Conservation (phyloP, 2,113 vertebrate genomes). For the Chionomys nivalis region DNA sequence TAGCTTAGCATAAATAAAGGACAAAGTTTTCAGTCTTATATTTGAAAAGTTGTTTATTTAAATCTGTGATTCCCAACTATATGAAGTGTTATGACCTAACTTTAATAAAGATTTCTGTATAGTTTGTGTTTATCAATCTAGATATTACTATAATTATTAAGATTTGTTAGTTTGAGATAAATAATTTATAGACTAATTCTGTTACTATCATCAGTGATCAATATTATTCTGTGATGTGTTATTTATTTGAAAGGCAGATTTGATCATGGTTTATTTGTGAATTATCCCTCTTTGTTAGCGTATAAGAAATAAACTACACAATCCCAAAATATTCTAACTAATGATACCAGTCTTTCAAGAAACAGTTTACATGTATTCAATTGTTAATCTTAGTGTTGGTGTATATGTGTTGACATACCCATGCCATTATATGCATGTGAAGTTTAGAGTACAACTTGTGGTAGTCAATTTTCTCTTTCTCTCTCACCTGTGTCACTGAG, state of each 20-base stretch:
- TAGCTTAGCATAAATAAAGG: slow-evolving; percentile 37
- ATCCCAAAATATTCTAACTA: not conserved
- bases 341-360: not conserved
- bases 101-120: not conserved
- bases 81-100: not conserved
- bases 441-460: not conserved
- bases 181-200: not conserved
- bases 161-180: not conserved
- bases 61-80: not conserved
- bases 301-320: not conserved
- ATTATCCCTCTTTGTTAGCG: too few species aligned
- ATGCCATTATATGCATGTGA: not conserved
- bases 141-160: not conserved
- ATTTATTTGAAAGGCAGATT: not conserved
- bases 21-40: not conserved
- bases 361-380: not conserved
- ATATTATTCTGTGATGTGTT: not conserved
- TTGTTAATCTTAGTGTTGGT: not conserved
- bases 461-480: not conserved
- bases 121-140: not conserved
- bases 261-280: not conserved
- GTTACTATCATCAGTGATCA: not conserved
- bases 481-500: not conserved
- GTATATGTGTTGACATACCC: not conserved
- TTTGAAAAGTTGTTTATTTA: slow-evolving; percentile 15